These are phyloP conservation scores for Odontomachus brunneus DNA, from an alignment of 1,140 invertebrate genomes.

Conservation along the genomic window DNA sequence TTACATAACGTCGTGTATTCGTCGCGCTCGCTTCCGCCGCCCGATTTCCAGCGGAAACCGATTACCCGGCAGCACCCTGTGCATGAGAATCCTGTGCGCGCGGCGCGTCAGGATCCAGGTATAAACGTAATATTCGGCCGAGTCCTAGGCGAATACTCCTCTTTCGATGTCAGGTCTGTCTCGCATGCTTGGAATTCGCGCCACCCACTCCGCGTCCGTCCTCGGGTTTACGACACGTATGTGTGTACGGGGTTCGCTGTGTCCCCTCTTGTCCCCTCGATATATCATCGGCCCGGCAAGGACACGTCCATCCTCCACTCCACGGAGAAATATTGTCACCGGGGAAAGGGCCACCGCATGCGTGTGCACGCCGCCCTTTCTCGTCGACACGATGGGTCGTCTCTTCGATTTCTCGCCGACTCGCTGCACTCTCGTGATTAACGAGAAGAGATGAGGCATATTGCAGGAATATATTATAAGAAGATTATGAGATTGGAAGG, in stretches of 20 bases:
- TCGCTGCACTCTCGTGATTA: too few species aligned
- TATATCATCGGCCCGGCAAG: slow-evolving; percentile 53
- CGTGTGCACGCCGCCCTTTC: slow-evolving; percentile 49
- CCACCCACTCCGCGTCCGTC: too few species aligned
- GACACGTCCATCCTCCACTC: slow-evolving; percentile 45
- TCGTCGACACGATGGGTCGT: neutral
- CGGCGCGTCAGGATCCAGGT: slow-evolving; percentile 3
- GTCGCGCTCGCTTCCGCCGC: slow-evolving; percentile 12
- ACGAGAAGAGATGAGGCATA: too few species aligned
- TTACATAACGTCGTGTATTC: neutral
- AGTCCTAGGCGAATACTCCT: slow-evolving; percentile 28
- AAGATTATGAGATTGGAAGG: too few species aligned
- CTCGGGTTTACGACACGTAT: neutral
- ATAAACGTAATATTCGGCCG: slow-evolving; percentile 46
- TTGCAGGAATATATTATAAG: too few species aligned
- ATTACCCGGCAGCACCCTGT: neutral
- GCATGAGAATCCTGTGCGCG: neutral
- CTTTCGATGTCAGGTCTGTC: slow-evolving; percentile 57
- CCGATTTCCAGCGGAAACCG: neutral
- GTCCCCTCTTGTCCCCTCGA: neutral
- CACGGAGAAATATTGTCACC: slow-evolving; percentile 62
- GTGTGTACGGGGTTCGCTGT: slow-evolving; percentile 3
- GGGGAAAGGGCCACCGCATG: slow-evolving; percentile 23
- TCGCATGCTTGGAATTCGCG: slow-evolving; percentile 65
- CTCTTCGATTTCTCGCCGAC: neutral